Evolutionary conservation across 2,113 vertebrate species (phyloP).

Genomic region (Bubalus kerabau): DNA sequence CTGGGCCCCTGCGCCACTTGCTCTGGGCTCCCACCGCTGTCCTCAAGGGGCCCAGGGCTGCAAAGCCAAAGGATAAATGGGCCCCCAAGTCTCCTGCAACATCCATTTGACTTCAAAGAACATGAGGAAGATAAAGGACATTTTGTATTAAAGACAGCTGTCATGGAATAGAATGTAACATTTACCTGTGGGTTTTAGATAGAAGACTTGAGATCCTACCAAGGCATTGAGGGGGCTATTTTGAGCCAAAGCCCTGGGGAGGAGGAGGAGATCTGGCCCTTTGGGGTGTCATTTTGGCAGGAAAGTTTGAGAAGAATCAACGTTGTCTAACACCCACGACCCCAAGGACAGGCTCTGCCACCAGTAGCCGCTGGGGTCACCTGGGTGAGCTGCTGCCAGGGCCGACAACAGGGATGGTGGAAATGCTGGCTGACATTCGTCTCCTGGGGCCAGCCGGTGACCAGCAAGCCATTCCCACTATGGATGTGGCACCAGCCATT

Average conservation of each 20-base stretch:
- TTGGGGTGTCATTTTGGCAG: not conserved
- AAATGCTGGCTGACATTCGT: rapidly evolving
- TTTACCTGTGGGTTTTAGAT: not conserved
- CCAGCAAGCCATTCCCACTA: not conserved
- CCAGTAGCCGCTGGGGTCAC: not conserved
- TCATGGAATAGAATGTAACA: not conserved
- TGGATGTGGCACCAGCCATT: rapidly evolving
- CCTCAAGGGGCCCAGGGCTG: not conserved
- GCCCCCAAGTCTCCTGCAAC: not conserved
- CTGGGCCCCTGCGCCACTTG: not conserved
- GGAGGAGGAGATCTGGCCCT: not conserved
- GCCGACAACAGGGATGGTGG: not conserved
- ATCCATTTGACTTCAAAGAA: not conserved
- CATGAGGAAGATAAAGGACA: not conserved
- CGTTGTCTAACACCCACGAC: not conserved
- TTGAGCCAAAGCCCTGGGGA: not conserved
- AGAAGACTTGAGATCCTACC: not conserved
- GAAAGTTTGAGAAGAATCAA: not conserved
- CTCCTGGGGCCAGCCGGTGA: rapidly evolving
- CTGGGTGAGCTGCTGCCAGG: not conserved
- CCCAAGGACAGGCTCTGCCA: not conserved
- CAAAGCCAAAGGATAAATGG: not conserved
- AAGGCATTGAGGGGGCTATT: not conserved
- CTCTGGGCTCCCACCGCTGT: not conserved
- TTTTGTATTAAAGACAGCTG: not conserved